A percentile compares a stretch with the other conserved stretches of the same genome.
Conservation (phyloP, 2,113 vertebrate genomes). For the Grallaria varia region DNA sequence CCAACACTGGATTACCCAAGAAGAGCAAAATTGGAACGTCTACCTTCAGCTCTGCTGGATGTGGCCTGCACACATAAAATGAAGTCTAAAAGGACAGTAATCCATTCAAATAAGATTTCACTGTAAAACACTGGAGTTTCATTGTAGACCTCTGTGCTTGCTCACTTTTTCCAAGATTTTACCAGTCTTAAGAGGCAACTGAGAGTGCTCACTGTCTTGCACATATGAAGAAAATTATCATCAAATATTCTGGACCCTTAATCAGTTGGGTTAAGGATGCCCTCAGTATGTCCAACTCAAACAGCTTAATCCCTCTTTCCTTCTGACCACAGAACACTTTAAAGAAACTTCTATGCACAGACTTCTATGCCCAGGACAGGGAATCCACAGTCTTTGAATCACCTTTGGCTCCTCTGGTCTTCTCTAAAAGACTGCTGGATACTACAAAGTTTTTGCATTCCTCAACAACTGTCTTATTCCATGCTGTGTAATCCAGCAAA, state of each 20-base stretch:
- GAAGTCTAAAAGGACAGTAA: neutral
- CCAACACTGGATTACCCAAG: neutral
- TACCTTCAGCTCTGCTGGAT: neutral
- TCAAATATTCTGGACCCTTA: neutral
- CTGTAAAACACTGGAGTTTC: neutral
- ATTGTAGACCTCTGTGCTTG: neutral
- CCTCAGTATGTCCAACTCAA: neutral
- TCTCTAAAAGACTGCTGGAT: neutral
- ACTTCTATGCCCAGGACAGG: neutral
- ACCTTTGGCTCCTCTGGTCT: neutral
- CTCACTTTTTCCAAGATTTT: neutral
- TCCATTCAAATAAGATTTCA: neutral
- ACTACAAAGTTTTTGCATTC: neutral
- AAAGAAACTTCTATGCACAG: neutral
- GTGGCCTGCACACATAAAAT: neutral
- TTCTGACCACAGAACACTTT: neutral
- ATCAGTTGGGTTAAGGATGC: neutral
- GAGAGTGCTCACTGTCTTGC: neutral
- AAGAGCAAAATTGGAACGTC: neutral
- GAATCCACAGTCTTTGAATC: neutral
- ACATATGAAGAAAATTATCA: neutral
- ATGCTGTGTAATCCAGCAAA: neutral
- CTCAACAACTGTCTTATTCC: neutral
- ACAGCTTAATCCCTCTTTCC: neutral
- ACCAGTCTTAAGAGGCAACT: neutral